Percentiles rank a stretch among this genome's conserved stretches.
These are phyloP conservation scores for Nematostella vectensis DNA, from an alignment of 92 coral and sea anemone species.

Conservation along the genomic window DNA sequence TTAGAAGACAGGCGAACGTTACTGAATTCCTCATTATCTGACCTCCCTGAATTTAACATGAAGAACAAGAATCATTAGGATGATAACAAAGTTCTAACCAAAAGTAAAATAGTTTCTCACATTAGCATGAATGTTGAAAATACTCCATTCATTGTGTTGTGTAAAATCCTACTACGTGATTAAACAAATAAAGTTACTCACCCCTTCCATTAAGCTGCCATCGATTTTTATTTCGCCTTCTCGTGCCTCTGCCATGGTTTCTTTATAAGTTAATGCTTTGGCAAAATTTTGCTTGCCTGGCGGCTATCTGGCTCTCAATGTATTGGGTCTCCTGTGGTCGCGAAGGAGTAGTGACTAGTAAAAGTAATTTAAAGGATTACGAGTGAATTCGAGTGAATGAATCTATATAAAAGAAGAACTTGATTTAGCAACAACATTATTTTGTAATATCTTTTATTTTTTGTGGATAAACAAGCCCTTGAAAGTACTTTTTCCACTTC, in stretches of 20 bases:
- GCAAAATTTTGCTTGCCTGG: not conserved
- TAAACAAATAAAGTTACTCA: slow-evolving; percentile 19
- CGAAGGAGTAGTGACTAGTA: not conserved
- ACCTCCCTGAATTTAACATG: slow-evolving; percentile 32
- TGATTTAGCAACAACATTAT: too few relatives aligned
- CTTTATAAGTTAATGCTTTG: not conserved
- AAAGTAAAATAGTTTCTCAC: too few relatives aligned
- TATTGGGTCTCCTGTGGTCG: not conserved
- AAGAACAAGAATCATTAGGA: not conserved
- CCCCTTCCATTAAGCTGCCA: slow-evolving; percentile 90
- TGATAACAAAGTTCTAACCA: not conserved
- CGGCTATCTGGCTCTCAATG: not conserved
- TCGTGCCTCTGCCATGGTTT: slow-evolving; percentile 41
- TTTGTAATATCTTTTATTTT: too few relatives aligned
- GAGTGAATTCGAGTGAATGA: too few relatives aligned
- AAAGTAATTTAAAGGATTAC: too few relatives aligned
- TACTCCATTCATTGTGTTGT: too few relatives aligned
- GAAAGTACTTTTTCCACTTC: too few relatives aligned
- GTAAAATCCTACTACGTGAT: too few relatives aligned
- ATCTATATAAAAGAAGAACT: too few relatives aligned
- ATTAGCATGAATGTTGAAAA: too few relatives aligned
- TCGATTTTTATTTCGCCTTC: slow-evolving; percentile 38
- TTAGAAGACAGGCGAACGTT: slow-evolving; percentile 61
- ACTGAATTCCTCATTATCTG: slow-evolving; percentile 71
- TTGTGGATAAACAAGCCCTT: too few relatives aligned